Conservation (phyloP, 2,113 vertebrate species). For the Okapia johnstoni region DNA sequence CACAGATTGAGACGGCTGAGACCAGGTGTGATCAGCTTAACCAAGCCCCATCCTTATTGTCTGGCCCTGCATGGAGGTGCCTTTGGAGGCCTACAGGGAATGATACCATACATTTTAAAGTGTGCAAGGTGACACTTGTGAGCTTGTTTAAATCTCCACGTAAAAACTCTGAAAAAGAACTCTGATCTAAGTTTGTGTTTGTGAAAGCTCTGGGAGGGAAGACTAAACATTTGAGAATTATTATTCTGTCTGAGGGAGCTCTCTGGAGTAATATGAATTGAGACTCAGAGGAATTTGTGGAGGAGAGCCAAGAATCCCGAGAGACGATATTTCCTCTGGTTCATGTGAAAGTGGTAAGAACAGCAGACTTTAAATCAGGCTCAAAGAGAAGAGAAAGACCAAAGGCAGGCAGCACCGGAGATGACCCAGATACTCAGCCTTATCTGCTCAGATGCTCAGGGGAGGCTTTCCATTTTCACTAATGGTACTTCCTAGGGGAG, state of each 20-base stretch:
- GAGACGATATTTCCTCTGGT: not conserved
- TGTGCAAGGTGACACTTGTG: not conserved
- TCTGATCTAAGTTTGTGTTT: not conserved
- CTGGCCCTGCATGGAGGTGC: not conserved
- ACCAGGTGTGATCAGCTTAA: not conserved
- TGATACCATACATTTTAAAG: not conserved
- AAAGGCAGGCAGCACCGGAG: not conserved
- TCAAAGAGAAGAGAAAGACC: not conserved
- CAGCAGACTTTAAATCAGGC: constrained; percentile 9
- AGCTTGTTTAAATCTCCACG: not conserved
- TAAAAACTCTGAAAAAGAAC: not conserved
- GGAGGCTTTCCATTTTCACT: not conserved
- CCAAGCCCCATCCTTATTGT: not conserved
- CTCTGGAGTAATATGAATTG: not conserved
- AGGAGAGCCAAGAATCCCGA: constrained; percentile 2
- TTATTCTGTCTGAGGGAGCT: not conserved
- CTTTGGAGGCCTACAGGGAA: not conserved
- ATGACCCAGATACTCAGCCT: not conserved
- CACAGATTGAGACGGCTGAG: not conserved
- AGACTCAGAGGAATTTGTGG: not conserved
- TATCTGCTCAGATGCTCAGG: not conserved
- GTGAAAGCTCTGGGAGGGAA: not conserved
- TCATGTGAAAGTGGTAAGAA: not conserved
- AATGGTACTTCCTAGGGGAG: not conserved
- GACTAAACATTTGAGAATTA: not conserved